Conservation (phyloP, 2,797 vertebrate species). For the Alca torda region DNA sequence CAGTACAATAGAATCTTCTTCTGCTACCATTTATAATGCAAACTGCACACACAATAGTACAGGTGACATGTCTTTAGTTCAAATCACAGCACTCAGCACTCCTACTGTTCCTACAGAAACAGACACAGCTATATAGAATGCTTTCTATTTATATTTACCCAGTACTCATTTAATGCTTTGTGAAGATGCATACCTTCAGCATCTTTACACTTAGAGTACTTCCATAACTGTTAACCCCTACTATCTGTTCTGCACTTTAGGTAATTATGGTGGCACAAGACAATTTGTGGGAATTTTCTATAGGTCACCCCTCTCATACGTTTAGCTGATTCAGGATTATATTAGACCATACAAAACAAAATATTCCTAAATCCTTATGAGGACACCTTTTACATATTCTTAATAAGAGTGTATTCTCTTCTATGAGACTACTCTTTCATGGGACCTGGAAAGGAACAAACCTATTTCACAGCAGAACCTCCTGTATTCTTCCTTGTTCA, state of each 20-base stretch:
- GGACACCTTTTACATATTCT: not conserved
- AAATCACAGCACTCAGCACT: not conserved
- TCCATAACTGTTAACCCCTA: not conserved
- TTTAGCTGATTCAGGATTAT: not conserved
- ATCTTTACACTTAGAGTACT: not conserved
- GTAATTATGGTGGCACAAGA: not conserved
- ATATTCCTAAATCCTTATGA: not conserved
- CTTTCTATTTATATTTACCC: slow-evolving; percentile 5
- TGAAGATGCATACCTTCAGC: slow-evolving; percentile 7
- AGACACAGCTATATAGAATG: not conserved
- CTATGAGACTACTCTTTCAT: not conserved
- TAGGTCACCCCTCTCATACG: accelerated
- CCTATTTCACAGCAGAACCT: not conserved
- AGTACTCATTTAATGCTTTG: not conserved
- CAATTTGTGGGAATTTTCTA: not conserved
- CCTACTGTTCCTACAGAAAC: not conserved
- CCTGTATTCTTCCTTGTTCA: not conserved
- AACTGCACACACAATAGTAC: not conserved
- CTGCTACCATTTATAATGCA: not conserved
- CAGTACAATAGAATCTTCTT: not conserved
- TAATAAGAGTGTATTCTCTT: not conserved
- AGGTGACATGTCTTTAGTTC: not conserved
- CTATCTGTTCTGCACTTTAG: not conserved
- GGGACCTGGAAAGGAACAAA: not conserved
- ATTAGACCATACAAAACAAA: not conserved